Conservation (phyloP, 2,113 vertebrate species). For the Centropus bengalensis region DNA sequence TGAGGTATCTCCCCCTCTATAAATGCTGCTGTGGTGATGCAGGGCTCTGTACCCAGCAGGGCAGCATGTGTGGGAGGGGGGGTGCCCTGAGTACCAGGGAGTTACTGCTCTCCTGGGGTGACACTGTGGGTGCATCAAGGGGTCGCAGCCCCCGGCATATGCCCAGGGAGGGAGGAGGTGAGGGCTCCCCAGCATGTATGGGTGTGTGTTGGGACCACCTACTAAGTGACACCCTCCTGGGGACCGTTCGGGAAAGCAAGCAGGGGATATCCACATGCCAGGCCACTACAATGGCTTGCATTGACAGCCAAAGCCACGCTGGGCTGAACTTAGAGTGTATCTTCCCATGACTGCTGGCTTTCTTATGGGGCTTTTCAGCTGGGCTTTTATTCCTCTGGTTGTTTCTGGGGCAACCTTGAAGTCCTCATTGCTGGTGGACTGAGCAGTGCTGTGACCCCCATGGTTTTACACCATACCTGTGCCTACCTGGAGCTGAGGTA, state of each 20-base stretch:
- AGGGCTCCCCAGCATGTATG: rapidly evolving
- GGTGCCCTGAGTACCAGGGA: background rate
- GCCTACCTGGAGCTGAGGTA: background rate
- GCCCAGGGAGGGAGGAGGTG: rapidly evolving
- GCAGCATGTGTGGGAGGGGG: background rate
- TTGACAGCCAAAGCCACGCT: background rate
- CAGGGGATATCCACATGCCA: background rate
- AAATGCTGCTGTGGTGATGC: background rate
- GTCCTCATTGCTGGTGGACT: rapidly evolving
- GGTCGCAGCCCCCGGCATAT: rapidly evolving
- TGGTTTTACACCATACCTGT: background rate
- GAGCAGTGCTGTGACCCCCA: background rate
- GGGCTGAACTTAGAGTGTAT: background rate
- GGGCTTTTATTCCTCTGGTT: background rate
- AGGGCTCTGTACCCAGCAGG: background rate
- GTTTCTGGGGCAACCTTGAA: background rate
- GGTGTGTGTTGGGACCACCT: background rate
- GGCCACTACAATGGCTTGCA: background rate
- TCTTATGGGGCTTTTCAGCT: background rate
- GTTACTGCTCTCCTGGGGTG: background rate
- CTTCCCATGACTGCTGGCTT: background rate
- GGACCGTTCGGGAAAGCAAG: background rate
- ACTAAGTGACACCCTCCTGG: rapidly evolving
- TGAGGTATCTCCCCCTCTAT: background rate
- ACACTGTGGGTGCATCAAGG: background rate